These are phyloP conservation scores for Polypedilum pembai DNA, from an alignment of 1,140 invertebrate species.

Conservation along the genomic window DNA sequence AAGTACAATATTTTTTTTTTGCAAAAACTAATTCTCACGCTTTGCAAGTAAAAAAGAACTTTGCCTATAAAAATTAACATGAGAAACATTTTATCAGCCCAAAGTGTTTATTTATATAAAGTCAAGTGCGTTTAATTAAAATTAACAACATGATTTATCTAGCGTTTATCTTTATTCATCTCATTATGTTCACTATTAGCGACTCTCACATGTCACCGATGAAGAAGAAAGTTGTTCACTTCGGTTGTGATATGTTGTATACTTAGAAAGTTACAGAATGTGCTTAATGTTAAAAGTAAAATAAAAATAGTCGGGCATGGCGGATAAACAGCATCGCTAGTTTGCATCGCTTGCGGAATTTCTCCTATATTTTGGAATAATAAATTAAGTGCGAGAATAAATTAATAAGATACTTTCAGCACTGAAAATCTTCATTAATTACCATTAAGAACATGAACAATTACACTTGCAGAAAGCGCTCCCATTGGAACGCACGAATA, in stretches of 20 bases:
- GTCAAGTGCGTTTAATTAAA: too few relatives aligned
- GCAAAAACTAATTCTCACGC: too few relatives aligned
- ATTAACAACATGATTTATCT: too few relatives aligned
- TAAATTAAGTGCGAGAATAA: constrained; percentile 5
- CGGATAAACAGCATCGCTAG: constrained; percentile 14
- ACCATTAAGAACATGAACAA: constrained; percentile 87
- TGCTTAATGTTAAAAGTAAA: not conserved
- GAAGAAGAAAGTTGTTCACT: not conserved
- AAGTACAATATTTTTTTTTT: too few relatives aligned
- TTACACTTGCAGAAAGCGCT: constrained; percentile 76
- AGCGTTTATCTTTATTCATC: too few relatives aligned
- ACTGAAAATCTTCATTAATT: constrained; percentile 39
- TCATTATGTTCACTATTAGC: too few relatives aligned
- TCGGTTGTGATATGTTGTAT: constrained; percentile 21
- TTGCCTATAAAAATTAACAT: too few relatives aligned
- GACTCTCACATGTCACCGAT: not conserved
- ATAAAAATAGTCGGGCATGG: not conserved
- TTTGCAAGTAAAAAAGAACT: too few relatives aligned
- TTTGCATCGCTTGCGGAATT: constrained; percentile 5
- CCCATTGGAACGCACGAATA: constrained; percentile 82
- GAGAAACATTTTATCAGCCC: too few relatives aligned
- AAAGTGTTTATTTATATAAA: too few relatives aligned
- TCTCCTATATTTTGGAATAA: not conserved
- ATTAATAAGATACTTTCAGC: constrained; percentile 1
- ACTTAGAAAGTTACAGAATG: constrained; percentile 15